Evolutionary conservation across 2,113 vertebrate genomes (phyloP), one percentile per base, ranked within the genome.

Genomic region (Pelobates fuscus): DNA sequence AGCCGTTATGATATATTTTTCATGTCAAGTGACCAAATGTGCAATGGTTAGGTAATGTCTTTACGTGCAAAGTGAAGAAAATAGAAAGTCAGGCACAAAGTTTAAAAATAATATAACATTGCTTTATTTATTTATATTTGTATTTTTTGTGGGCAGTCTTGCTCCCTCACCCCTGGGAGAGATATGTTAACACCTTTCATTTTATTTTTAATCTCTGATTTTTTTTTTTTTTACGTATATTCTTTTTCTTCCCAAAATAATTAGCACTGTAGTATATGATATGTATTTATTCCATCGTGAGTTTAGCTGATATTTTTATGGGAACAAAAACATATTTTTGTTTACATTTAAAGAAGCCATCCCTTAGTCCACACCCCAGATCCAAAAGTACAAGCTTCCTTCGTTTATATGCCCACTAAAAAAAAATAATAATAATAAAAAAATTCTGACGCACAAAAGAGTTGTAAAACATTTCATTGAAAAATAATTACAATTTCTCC

Each of bases 401-500:
- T 18, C 37, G 12, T 14, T 17, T 49, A 17, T 49, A 17, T 17
- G 17, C 57, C 25, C 25, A 32, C 46, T 30, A 49, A 71, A 29
- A 61, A 7, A 63, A 61, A 44, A 71, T 71, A 44, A n/a, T n/a
- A 76, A 59, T 67, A 75, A 65, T 57, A 44, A 84, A 78, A 68
- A 85, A 82, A 78, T 77, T 80, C 84, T 57, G 72, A 85, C 57
- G 82, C 81, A 84, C 1, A 85, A 80, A 79, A 81, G 84, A 85
- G 80, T 84, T 81, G 84, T 84, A 86, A 79, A 78, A 79, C 72
- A 84, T 78, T 81, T 83, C 78, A 86, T 86, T 83, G 74, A 80
- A 80, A 86, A 83, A 83, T 82, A 85, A 88, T 78, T 82, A 78
- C 80, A 68, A 82, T 82, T 77, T 87, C 78, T 88, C 83, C 84